A percentile compares a stretch with the other conserved stretches of the same genome.
Conservation (phyloP, 2,113 vertebrate genomes). For the Microtus montanus region DNA sequence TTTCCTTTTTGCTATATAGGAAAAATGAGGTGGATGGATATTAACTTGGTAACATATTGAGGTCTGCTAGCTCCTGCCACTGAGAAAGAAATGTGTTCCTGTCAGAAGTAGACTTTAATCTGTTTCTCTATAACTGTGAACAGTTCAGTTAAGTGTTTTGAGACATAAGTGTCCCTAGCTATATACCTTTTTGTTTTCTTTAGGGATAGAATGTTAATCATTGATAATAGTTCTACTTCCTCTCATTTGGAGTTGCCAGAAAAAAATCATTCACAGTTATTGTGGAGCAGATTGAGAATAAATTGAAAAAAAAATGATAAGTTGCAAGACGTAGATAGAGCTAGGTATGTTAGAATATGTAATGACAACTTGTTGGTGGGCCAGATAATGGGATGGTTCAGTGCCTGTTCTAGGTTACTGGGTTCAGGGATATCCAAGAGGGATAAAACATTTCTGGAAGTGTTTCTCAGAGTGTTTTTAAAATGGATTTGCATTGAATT, state of each 20-base stretch:
- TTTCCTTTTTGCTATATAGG: neutral
- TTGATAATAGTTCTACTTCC: constrained; percentile 46
- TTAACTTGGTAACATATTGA: neutral
- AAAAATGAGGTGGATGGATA: neutral
- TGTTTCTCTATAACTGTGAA: neutral
- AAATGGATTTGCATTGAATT: neutral
- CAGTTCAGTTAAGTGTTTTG: neutral
- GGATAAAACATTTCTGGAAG: neutral
- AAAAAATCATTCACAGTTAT: constrained; percentile 14
- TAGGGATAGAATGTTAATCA: constrained; percentile 1
- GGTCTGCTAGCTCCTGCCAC: neutral
- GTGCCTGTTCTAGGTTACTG: neutral
- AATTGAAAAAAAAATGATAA: neutral
- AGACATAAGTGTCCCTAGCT: neutral
- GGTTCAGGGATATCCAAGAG: neutral
- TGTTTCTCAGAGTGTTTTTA: neutral
- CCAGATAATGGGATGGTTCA: neutral
- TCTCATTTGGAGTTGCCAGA: constrained; percentile 17
- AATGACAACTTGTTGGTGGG: neutral
- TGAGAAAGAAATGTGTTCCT: neutral
- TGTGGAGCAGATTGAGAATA: neutral
- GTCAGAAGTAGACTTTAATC: neutral
- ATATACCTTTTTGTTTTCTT: constrained; percentile 9
- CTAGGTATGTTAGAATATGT: neutral
- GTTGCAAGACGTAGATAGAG: neutral